A percentile compares a stretch with the other conserved stretches of the same genome.
Conservation (phyloP, 2,113 vertebrate genomes). For the Prionailurus bengalensis region DNA sequence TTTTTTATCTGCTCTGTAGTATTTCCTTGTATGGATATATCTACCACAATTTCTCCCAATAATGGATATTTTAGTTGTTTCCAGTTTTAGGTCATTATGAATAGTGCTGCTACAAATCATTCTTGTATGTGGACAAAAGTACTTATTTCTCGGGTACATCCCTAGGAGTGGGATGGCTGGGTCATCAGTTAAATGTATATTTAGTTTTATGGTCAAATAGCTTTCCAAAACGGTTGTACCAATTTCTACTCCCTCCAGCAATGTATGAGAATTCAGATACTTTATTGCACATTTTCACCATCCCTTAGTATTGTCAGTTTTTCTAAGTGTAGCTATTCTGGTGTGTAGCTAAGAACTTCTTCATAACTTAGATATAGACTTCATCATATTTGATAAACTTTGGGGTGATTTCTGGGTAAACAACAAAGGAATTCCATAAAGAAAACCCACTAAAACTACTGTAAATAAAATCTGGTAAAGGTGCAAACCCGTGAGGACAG, state of each 20-base stretch:
- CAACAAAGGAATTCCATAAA: background rate
- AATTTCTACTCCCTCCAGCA: background rate
- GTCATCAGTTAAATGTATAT: background rate
- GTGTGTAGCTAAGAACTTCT: background rate
- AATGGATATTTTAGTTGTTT: too few species aligned
- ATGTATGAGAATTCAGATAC: background rate
- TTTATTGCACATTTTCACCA: background rate
- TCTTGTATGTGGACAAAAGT: background rate
- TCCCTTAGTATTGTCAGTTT: background rate
- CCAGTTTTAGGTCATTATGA: too few species aligned
- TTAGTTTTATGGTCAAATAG: background rate
- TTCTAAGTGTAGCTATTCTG: background rate
- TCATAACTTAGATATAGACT: background rate
- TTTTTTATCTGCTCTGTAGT: background rate
- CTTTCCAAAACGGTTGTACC: background rate
- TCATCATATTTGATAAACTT: background rate
- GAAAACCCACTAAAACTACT: slow-evolving; percentile 17
- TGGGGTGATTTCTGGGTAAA: background rate
- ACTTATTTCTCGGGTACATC: background rate
- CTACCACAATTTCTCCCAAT: background rate
- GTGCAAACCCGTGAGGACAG: background rate
- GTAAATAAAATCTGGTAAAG: background rate
- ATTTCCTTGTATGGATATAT: background rate
- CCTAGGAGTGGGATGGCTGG: background rate
- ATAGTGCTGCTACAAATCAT: background rate